Evolutionary conservation across 2,797 vertebrate genomes (phyloP).

Genomic region (Distichodus sexfasciatus): DNA sequence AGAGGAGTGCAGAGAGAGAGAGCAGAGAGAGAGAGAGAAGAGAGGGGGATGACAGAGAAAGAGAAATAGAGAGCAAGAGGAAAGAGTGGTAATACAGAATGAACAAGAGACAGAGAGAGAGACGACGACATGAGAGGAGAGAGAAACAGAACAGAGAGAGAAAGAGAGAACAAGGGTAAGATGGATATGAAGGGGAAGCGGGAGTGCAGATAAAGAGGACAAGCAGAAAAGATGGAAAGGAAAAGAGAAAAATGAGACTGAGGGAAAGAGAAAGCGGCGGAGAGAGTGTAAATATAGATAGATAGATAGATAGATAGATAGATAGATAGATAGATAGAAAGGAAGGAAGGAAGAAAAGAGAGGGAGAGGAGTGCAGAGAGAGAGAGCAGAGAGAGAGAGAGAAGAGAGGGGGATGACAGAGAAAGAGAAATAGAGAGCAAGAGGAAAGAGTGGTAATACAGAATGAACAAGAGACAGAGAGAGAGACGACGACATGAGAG

Average conservation of each 20-base stretch:
- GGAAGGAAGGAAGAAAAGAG: background rate
- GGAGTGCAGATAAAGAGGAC: too few relatives aligned
- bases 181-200: too few relatives aligned
- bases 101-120: background rate
- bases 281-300: background rate
- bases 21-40: background rate
- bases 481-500: background rate
- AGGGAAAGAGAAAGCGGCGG: background rate
- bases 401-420: too few relatives aligned
- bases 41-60: background rate
- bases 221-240: too few relatives aligned
- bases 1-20: background rate
- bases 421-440: background rate
- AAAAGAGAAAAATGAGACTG: too few relatives aligned
- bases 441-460: background rate
- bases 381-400: background rate
- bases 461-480: background rate
- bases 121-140: too few relatives aligned
- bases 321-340: constrained; percentile 32
- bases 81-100: background rate
- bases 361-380: background rate
- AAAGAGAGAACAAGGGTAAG: too few relatives aligned
- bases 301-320: constrained; percentile 30
- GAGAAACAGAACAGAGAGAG: too few relatives aligned
- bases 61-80: background rate